Percentiles rank a stretch among this genome's conserved stretches.
phyloP scores from a whole-genome alignment of 2,888 invertebrate species.

The Melanostoma mellinum region DNA sequence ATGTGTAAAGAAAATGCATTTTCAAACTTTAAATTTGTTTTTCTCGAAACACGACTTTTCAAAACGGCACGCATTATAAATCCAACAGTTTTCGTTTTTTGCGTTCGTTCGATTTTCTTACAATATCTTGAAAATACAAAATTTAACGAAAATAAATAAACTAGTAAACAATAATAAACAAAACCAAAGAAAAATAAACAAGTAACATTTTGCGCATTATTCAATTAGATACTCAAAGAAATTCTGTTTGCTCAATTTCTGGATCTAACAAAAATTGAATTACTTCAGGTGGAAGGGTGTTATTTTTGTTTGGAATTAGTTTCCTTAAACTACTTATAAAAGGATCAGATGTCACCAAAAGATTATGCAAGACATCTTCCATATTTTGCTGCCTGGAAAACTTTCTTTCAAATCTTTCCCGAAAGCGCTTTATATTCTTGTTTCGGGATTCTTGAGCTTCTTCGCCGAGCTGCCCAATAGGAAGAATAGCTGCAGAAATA shows the following conservation, averaged over 20 bases:
- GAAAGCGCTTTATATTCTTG: constrained; percentile 43
- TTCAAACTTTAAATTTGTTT: too few species aligned
- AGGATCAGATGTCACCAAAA: constrained; percentile 16
- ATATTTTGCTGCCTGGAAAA: constrained; percentile 19
- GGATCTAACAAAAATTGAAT: constrained; percentile 19
- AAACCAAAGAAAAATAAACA: too few species aligned
- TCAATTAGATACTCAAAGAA: background rate
- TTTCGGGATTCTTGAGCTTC: constrained; percentile 50
- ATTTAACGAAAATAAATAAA: too few species aligned
- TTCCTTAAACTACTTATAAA: constrained; percentile 19
- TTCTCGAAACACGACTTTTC: too few species aligned
- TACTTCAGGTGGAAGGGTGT: background rate
- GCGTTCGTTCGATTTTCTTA: too few species aligned
- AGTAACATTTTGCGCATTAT: too few species aligned
- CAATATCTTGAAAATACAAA: too few species aligned
- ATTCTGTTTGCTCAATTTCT: constrained; percentile 11
- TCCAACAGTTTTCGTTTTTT: too few species aligned
- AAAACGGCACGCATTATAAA: too few species aligned
- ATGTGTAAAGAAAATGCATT: too few species aligned
- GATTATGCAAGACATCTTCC: constrained; percentile 7
- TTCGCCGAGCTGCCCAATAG: constrained; percentile 25
- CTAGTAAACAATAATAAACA: too few species aligned
- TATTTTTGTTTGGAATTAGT: constrained; percentile 1
- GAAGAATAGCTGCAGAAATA: too few species aligned
- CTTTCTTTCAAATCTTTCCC: constrained; percentile 6